Base-by-base conservation (phyloP, 2,797 vertebrate species). In the Acipenser transmontanus region DNA sequence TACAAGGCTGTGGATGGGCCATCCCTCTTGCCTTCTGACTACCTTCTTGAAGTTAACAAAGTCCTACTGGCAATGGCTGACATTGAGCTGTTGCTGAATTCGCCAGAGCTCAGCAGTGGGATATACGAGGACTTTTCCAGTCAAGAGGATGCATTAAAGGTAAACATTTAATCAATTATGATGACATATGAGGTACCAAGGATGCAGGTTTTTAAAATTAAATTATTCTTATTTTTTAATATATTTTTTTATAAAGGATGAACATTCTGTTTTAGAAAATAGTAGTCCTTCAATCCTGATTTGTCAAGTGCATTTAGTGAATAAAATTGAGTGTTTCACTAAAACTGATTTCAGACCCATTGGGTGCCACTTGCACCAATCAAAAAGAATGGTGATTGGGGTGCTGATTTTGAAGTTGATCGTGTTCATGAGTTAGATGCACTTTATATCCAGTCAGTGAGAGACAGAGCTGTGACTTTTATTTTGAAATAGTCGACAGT, bases 21-120 rank as follows among this genome's bases (percentile, higher is more conserved):
- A 0, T 77, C 81, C 1, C 75, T 85, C 65, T 88, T 89, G 57
- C 87, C 92, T 0, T 82, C 90, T 1, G 88, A 96, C 79, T 98
- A 94, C 77, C 78, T 98, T 74, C 78, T 95, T 77, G 93, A 96
- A 72, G 91, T 99, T 80, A 96, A 96, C 83, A 98, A 93, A 84
- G 80, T 93, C 67, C 85, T 97, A 69, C 86, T 95, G 12, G 79
- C 87, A 59, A 91, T 97, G 88, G 93, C 95, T 2, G 93, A 95
- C 81, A 84, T 84, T 4, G 95, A 99, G 66, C 77, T 98, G 69
- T 88, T 95, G 6, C 84, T 99, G 69, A 98, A 93, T 83, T 84
- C 92, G 59, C 89, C 93, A 0, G 93, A 97, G 75, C 90, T 98
- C 59, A 94, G 86, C 7, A 82, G 87, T 48, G 88, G 90, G 54